A percentile compares a stretch with the other conserved stretches of the same genome.
Conservation (phyloP, 2,888 invertebrate genomes). For the Mayetiola destructor region DNA sequence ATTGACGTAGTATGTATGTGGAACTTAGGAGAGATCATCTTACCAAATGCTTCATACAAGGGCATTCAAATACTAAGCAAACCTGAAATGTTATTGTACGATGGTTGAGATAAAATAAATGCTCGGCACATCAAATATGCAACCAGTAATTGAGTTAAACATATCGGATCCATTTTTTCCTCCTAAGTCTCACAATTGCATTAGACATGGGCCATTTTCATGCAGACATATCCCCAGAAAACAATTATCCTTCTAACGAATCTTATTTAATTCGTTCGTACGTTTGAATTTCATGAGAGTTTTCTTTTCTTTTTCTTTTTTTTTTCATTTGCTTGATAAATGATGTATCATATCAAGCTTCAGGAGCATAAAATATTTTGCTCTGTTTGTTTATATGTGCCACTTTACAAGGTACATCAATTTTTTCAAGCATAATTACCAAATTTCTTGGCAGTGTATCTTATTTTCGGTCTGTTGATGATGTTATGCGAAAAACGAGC, state of each 20-base stretch:
- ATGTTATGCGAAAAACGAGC: no score
- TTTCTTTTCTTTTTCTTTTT: no score
- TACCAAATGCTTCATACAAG: not conserved
- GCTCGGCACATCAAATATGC: constrained; percentile 8
- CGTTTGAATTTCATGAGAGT: no score
- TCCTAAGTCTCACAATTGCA: not conserved
- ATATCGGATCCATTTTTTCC: not conserved
- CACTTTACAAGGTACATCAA: no score
- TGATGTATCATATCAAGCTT: no score
- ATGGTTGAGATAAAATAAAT: constrained; percentile 3
- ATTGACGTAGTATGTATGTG: not conserved
- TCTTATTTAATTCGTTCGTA: not conserved
- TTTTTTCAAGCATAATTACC: no score
- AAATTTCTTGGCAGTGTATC: no score
- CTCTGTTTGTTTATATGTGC: no score
- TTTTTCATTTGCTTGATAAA: no score
- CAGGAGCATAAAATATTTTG: no score
- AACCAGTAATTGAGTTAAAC: constrained; percentile 3
- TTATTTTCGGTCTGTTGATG: no score
- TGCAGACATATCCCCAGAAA: not conserved
- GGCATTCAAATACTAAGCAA: not conserved
- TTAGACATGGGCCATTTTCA: not conserved
- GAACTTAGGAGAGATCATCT: not conserved
- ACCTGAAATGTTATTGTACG: not conserved
- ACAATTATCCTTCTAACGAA: not conserved